Percentiles rank a stretch among this genome's conserved stretches.
Evolutionary conservation across 1,140 invertebrate genomes (phyloP).

Genomic region (Linepithema humile): DNA sequence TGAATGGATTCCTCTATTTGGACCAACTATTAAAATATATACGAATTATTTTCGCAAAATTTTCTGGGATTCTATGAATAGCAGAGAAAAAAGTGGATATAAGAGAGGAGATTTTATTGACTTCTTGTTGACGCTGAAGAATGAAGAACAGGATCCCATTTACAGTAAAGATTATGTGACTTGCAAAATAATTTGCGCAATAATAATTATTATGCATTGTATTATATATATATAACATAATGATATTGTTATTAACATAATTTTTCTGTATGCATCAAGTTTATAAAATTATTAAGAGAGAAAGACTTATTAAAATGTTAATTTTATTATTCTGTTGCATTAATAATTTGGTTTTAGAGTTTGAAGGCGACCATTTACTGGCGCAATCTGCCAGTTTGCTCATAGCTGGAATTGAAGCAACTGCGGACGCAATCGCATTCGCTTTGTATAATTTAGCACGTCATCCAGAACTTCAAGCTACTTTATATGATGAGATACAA

Average conservation of each 20-base stretch:
- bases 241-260: not conserved
- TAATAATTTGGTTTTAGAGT: slow-evolving; percentile 57
- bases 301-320: slow-evolving; percentile 1
- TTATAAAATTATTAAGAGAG: not conserved
- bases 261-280: not conserved
- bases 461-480: slow-evolving; percentile 74
- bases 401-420: slow-evolving; percentile 86
- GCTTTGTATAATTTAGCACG: slow-evolving; percentile 81
- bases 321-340: not conserved
- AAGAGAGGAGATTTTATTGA: slow-evolving; percentile 76
- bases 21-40: slow-evolving; percentile 62
- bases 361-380: slow-evolving; percentile 74
- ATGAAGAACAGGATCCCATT: slow-evolving; percentile 71
- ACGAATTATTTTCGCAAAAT: slow-evolving; percentile 71
- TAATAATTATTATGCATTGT: not conserved
- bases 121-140: slow-evolving; percentile 72
- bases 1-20: slow-evolving; percentile 56
- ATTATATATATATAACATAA: not conserved
- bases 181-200: not conserved
- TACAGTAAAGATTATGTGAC: slow-evolving; percentile 64
- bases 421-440: slow-evolving; percentile 82
- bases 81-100: slow-evolving; percentile 65
- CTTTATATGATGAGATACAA: slow-evolving; percentile 86
- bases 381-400: slow-evolving; percentile 79
- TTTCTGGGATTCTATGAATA: slow-evolving; percentile 73